Evolutionary conservation across 2,113 vertebrate genomes (phyloP), one percentile per base, ranked within the genome.

Genomic region (Pachycephala philippinensis): DNA sequence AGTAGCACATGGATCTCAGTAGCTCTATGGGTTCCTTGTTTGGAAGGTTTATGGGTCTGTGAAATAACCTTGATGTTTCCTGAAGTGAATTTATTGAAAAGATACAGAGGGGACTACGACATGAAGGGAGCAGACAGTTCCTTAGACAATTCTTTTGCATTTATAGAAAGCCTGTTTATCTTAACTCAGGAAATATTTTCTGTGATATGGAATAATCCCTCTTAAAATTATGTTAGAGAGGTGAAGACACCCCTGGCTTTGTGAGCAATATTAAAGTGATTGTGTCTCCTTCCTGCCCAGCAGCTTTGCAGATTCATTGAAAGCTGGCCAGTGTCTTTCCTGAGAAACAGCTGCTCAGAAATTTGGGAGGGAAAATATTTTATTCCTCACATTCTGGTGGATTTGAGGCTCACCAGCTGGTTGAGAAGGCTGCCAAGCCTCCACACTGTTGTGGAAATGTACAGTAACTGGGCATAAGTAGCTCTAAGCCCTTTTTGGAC

Each of bases 391-490:
- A 77, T 84, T 91, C 39, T 95, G 74, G 60, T 6, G 9, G 64
- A 76, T 87, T 90, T 96, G 89, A 96, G 57, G 49, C 54, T 92
- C 72, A 85, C 90, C 95, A 97, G 97, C 96, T 97, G 97, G 47
- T 90, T 75, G 59, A 71, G 78, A 78, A 90, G 76, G 91, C 59
- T 96, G 96, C 97, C 95, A 97, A 95, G 71, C 23, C 81, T 95
- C 84, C 3, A 7, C 2, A 31, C 85, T 87, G 63, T 90, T 95
- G 84, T 95, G 89, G 87, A 97, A 97, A 97, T 84, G 66, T 95
- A 91, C 93, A 96, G 95, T 96, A 97, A 97, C 89, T 75, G 90
- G 96, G 90, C 89, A 94, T 84, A 94, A 97, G 75, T 80, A 90
- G 72, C 84, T 91, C 26, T 91, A 94, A 96, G 76, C 42, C 70